Percentiles rank a stretch among this genome's conserved stretches.
These are phyloP conservation scores for Eupeodes latifasciatus DNA, from an alignment of 2,888 invertebrate genomes.

Conservation along the genomic window DNA sequence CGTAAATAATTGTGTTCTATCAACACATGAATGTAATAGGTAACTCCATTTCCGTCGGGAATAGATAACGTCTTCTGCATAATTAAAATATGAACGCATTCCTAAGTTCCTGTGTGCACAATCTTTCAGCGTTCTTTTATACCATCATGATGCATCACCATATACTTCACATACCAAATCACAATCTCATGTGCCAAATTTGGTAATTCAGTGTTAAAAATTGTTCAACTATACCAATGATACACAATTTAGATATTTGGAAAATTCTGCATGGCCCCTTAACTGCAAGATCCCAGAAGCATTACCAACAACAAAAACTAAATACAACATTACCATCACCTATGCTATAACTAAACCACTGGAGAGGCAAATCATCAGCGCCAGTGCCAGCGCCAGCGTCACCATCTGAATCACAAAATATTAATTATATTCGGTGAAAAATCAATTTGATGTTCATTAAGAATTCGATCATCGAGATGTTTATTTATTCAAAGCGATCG, in stretches of 20 bases:
- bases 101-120: too few species aligned
- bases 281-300: slow-evolving; percentile 12
- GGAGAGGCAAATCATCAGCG: background rate
- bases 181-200: slow-evolving; percentile 19
- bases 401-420: slow-evolving; percentile 25
- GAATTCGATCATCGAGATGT: slow-evolving; percentile 70
- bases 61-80: too few species aligned
- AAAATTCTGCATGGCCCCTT: slow-evolving; percentile 16
- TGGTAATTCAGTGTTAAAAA: slow-evolving; percentile 55
- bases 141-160: too few species aligned
- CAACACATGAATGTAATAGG: too few species aligned
- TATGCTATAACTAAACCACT: background rate
- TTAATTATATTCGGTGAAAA: slow-evolving; percentile 76
- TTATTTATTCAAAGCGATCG: slow-evolving; percentile 72
- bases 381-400: background rate
- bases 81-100: too few species aligned
- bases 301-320: background rate
- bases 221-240: slow-evolving; percentile 34
- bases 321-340: background rate
- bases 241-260: slow-evolving; percentile 19
- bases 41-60: too few species aligned
- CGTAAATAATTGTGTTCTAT: too few species aligned
- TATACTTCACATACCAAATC: too few species aligned
- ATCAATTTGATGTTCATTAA: slow-evolving; percentile 73
- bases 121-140: slow-evolving; percentile 24